Conservation (phyloP, 2,797 vertebrate genomes). For the Acanthiza pusilla region DNA sequence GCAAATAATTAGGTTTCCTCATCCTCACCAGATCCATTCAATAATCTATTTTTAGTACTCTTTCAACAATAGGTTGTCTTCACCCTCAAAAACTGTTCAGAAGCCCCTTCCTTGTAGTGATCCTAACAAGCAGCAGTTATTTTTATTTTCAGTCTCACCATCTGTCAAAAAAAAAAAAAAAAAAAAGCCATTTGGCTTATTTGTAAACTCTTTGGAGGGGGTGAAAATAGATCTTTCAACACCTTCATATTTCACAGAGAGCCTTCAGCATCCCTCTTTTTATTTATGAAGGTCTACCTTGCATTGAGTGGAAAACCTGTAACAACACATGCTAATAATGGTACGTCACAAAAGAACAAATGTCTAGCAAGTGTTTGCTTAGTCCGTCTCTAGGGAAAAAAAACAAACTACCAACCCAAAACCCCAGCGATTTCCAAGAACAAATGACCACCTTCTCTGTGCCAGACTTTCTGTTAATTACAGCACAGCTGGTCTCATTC, state of each 20-base stretch:
- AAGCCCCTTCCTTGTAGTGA: neutral
- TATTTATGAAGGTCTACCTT: neutral
- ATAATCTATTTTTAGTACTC: neutral
- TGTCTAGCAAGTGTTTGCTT: neutral
- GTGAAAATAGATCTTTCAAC: conserved; percentile 4
- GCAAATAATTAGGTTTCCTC: conserved; percentile 8
- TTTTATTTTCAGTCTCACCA: neutral
- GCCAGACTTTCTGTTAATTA: conserved; percentile 3
- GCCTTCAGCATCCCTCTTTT: neutral
- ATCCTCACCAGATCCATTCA: neutral
- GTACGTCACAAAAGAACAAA: neutral
- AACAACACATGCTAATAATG: neutral
- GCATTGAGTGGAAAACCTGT: neutral
- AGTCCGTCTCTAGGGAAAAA: neutral
- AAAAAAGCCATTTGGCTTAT: neutral
- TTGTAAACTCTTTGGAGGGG: neutral
- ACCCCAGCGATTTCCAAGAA: neutral
- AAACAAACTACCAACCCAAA: neutral
- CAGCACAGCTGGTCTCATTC: neutral
- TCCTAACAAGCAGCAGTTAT: neutral
- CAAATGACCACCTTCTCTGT: neutral
- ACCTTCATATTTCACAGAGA: neutral
- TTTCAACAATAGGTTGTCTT: neutral
- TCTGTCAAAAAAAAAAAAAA: neutral
- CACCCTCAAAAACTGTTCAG: neutral